Conservation (phyloP, 2,113 vertebrate genomes). For the Thymallus thymallus region DNA sequence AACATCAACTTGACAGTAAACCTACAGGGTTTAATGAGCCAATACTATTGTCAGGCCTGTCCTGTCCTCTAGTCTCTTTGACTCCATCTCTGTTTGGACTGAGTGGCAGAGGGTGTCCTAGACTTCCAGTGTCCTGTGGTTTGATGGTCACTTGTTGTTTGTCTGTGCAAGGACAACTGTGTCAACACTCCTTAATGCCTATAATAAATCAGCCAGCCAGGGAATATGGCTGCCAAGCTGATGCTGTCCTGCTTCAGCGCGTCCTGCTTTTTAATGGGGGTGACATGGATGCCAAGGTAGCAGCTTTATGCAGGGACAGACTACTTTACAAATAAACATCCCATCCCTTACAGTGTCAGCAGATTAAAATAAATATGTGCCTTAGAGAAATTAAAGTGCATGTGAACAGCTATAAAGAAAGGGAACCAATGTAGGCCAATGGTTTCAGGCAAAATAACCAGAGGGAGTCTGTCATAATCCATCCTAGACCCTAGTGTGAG, state of each 20-base stretch:
- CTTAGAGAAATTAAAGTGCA: constrained; percentile 40
- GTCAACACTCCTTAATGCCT: constrained; percentile 33
- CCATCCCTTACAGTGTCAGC: constrained; percentile 35
- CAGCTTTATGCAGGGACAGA: constrained; percentile 46
- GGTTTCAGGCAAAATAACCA: background rate
- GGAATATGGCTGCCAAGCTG: constrained; percentile 23
- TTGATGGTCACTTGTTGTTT: background rate
- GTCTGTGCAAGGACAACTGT: constrained; percentile 33
- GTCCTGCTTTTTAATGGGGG: constrained; percentile 40
- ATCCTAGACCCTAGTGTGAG: constrained; percentile 11
- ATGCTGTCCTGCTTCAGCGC: too few species aligned
- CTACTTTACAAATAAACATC: constrained; percentile 49
- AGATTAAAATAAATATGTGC: constrained; percentile 54
- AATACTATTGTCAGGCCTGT: constrained; percentile 12
- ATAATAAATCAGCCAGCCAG: constrained; percentile 11
- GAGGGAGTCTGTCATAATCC: constrained; percentile 15
- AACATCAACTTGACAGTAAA: constrained; percentile 20
- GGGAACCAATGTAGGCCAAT: constrained; percentile 28
- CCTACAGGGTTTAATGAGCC: constrained; percentile 37
- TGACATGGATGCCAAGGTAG: constrained; percentile 44
- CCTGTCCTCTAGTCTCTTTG: background rate
- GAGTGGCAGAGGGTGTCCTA: background rate
- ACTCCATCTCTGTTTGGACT: background rate
- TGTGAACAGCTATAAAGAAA: constrained; percentile 41
- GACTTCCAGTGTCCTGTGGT: too few species aligned